A percentile compares a stretch with the other conserved stretches of the same genome.
These are phyloP conservation scores for Phaethon lepturus DNA, from an alignment of 2,113 vertebrate genomes.

Conservation along the genomic window DNA sequence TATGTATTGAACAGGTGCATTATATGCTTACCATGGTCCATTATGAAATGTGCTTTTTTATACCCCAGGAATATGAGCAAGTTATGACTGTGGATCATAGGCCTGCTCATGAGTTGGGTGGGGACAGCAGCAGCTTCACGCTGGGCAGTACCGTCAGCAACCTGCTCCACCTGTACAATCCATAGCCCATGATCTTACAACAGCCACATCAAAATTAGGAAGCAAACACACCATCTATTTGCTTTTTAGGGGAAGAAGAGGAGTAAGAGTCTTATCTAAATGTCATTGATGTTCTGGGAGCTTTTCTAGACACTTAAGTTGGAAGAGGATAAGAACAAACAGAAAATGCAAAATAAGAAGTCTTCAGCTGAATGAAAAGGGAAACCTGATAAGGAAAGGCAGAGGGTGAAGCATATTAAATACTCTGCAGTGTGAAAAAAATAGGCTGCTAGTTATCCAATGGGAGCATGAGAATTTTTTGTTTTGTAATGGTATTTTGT, in stretches of 20 bases:
- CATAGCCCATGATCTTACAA: background rate
- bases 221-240: background rate
- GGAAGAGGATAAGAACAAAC: constrained; percentile 12
- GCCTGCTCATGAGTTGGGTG: background rate
- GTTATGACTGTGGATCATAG: accelerated
- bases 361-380: constrained; percentile 1
- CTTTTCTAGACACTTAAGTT: constrained; percentile 25
- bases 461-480: background rate
- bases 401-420: constrained; percentile 10
- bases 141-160: background rate
- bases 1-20: background rate
- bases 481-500: background rate
- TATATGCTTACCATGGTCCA: background rate
- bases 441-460: background rate
- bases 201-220: background rate
- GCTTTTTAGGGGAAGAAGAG: background rate
- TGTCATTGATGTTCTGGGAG: background rate
- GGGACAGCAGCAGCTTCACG: background rate
- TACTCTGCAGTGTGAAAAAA: background rate
- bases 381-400: constrained; percentile 32
- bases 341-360: background rate
- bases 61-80: background rate
- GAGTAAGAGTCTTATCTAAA: background rate
- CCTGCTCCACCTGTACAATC: background rate
- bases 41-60: background rate